phyloP scores from a whole-genome alignment of 1,140 invertebrate species.

The Macrobrachium rosenbergii region DNA sequence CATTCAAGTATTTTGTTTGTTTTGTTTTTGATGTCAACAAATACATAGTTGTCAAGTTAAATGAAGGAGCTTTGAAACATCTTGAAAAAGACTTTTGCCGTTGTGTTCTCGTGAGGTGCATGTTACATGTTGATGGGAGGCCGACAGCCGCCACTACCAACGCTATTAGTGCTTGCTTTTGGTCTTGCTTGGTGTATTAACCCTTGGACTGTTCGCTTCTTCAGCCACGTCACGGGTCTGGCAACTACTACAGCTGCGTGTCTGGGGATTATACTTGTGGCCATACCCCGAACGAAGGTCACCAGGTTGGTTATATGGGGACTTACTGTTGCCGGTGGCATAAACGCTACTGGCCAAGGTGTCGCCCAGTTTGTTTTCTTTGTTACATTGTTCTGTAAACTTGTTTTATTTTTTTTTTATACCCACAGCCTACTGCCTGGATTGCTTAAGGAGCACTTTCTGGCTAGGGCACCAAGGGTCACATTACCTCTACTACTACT shows the following conservation, averaged over 20 bases:
- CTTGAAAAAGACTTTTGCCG: conserved; percentile 24
- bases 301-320: conserved; percentile 61
- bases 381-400: background rate
- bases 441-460: conserved; percentile 53
- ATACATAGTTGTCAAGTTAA: background rate
- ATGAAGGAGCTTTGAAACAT: conserved; percentile 56
- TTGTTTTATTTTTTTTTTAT: conserved; percentile 21
- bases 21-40: background rate
- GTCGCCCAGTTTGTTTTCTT: conserved; percentile 43
- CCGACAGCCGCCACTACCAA: conserved; percentile 37
- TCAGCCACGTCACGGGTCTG: conserved; percentile 64
- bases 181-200: conserved; percentile 58
- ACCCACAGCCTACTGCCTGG: conserved; percentile 60
- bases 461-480: conserved; percentile 56
- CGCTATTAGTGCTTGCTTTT: conserved; percentile 42
- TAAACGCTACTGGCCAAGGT: conserved; percentile 30
- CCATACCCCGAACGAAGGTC: conserved; percentile 64
- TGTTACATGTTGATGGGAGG: conserved; percentile 30
- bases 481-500: conserved; percentile 33
- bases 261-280: conserved; percentile 66
- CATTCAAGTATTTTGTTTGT: background rate
- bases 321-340: conserved; percentile 42
- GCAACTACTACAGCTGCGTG: conserved; percentile 66
- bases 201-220: conserved; percentile 55
- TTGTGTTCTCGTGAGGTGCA: conserved; percentile 55